phyloP scores from a whole-genome alignment of 2,113 vertebrate species.

The Rhinoderma darwinii region DNA sequence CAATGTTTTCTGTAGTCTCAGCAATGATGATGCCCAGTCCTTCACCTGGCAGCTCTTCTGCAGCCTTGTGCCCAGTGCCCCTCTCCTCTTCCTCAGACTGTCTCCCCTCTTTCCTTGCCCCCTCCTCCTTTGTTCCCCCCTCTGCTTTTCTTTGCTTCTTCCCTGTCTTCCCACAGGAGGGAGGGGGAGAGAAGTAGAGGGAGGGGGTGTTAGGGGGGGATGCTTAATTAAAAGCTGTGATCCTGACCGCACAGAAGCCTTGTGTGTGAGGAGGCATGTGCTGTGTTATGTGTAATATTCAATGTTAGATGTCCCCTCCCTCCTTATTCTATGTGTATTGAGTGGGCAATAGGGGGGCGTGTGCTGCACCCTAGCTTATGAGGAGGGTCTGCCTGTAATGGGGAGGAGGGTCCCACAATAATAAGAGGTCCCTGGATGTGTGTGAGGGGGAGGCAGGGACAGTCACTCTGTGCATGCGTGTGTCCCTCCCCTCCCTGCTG shows the following conservation, averaged over 20 bases:
- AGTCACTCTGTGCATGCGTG: constrained; percentile 49
- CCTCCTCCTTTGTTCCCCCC: constrained; percentile 32
- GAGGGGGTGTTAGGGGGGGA: constrained; percentile 32
- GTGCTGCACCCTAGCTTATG: constrained; percentile 22
- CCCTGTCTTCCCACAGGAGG: constrained; percentile 45
- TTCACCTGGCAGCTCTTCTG: constrained; percentile 18
- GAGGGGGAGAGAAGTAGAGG: neutral
- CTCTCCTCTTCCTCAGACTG: neutral
- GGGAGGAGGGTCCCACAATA: constrained; percentile 31
- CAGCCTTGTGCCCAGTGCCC: neutral
- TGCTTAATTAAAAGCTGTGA: constrained; percentile 51
- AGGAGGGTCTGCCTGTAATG: constrained; percentile 33
- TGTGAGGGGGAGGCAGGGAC: constrained; percentile 44
- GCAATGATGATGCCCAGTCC: neutral
- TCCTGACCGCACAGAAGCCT: constrained; percentile 14
- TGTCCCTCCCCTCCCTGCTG: constrained; percentile 24
- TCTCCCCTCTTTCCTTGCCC: constrained; percentile 18
- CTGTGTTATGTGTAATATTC: neutral
- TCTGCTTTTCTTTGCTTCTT: constrained; percentile 8
- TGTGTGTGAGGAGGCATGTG: constrained; percentile 19
- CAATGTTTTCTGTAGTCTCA: constrained; percentile 1
- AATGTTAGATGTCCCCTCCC: neutral
- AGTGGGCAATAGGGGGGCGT: constrained; percentile 28
- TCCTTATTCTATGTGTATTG: neutral
- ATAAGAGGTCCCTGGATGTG: constrained; percentile 38